Base-by-base conservation (phyloP, 2,797 vertebrate genomes). In the Peromyscus aztecus region DNA sequence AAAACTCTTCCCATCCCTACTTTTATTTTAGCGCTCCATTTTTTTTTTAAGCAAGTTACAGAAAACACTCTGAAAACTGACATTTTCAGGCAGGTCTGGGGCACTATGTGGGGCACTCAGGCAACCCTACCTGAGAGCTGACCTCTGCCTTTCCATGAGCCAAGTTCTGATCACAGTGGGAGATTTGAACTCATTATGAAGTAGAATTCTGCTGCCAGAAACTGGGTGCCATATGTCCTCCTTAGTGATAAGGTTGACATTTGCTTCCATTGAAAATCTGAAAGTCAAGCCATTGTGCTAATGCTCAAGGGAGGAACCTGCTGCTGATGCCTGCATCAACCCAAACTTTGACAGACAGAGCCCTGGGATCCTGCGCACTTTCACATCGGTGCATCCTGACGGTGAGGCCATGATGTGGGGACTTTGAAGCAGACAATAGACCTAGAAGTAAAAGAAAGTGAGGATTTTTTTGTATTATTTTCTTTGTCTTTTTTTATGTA, bases 231-330 rank as follows among this genome's bases (percentile, higher is more conserved):
- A 83, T 97, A 95, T 97, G 97, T 90, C 91, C 89, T 97, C 23
- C 82, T 96, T 23, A 59, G 96, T 94, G 95, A 98, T 97, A 96
- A 85, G 78, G 69, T 34, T 98, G 96, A 96, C 92, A 97, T 98
- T 98, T 97, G 96, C 91, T 96, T 97, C 97, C 95, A 90, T 57
- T 96, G 92, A 94, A 97, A 97, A 97, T 34, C 87, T 21, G 46
- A 69, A 97, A 95, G 76, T 90, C 97, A 96, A 21, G 34, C 34
- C 71, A 73, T 84, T 98, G 87, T 94, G 83, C 92, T 92, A 97
- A 94, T 49, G 94, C 95, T 97, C 94, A 85, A 88, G 81, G 88
- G 94, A 97, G 92, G 80, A 92, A 91, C 91, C 96, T 97, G 78
- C n/a, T 96, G 43, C 96, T 97, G 92, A 98, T 52, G n/a, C 31